These are phyloP conservation scores for Syncerus caffer DNA, from an alignment of 2,797 vertebrate genomes.

Conservation along the genomic window DNA sequence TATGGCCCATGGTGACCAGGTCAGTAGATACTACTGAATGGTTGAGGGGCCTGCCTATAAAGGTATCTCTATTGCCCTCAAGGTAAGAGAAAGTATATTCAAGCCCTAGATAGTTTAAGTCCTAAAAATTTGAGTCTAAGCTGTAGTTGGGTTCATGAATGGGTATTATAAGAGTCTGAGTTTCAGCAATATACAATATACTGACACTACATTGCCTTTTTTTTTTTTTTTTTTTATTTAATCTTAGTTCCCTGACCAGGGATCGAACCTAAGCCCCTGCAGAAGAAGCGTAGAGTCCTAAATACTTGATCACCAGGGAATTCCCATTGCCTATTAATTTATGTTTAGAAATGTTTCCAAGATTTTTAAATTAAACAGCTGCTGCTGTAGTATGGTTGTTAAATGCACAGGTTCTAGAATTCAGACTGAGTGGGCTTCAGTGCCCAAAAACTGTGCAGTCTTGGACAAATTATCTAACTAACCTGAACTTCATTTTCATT, in stretches of 20 bases:
- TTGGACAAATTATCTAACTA: background rate
- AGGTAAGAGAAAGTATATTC: background rate
- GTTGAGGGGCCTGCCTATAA: background rate
- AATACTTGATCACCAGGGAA: background rate
- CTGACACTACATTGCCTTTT: background rate
- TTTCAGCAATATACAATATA: background rate
- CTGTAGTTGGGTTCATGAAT: background rate
- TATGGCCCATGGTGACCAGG: background rate
- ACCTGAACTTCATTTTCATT: background rate
- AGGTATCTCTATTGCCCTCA: background rate
- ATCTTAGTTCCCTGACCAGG: background rate
- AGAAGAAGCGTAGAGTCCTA: background rate
- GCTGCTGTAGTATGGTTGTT: background rate
- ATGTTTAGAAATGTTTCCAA: slow-evolving; percentile 29
- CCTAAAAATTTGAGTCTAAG: background rate
- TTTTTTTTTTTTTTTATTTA: background rate
- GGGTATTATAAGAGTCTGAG: background rate
- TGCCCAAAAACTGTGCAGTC: background rate
- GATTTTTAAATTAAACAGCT: background rate
- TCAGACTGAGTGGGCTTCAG: background rate
- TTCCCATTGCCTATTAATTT: background rate
- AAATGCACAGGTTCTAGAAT: background rate
- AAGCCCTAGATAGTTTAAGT: background rate
- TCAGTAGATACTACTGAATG: background rate
- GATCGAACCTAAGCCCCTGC: background rate